Base-by-base conservation (phyloP, 2,113 vertebrate genomes). In the Colossoma macropomum region DNA sequence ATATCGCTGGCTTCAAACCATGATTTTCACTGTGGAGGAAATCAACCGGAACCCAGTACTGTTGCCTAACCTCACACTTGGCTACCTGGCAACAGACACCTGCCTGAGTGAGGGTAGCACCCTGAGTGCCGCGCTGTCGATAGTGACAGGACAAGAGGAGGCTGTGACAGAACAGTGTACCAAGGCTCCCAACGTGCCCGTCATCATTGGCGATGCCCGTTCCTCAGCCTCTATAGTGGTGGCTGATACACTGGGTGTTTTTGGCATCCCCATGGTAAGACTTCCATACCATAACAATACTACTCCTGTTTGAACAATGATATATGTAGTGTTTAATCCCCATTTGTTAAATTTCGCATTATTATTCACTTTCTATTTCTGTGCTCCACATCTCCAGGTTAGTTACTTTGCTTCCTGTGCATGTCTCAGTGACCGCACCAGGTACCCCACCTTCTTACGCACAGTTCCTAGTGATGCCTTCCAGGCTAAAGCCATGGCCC, bases 261-360 rank as follows among this genome's bases (percentile, higher is more conserved):
- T 93, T 88, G 84, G 84, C 45, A 85, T 90, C n/a, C 91, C 91
- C 56, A 85, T 93, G 89, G 90, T 91, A 87, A 76, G 79, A 59
- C 0, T 25, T 12, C 5, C 7, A 27, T 56, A 21, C 19, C 2
- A 50, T 50, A 50, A 2, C 48, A 62, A 25, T 1, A 25, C 7
- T 30, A 32, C 63, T 10, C 4, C 41, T 45, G 41, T 45, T 45
- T 45, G 1, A 17, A 19, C 50, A 52, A 52, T 52, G 1, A 23
- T 19, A 23, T 56, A 5, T 23, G 1, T 16, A 2, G 15, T 56
- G 23, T 15, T 8, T 19, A 11, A 2, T 11, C 17, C 15, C 54
- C 17, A 21, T 7, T 48, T 48, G 3, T 8, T 9, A 28, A 8
- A n/a, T 38, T 12, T 66, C 13, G 23, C 3, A 34, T 15, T 11